Percentiles rank a stretch among this genome's conserved stretches.
Evolutionary conservation across 2,113 vertebrate genomes (phyloP).

Genomic region (Pseudolaguvia tuberculata): DNA sequence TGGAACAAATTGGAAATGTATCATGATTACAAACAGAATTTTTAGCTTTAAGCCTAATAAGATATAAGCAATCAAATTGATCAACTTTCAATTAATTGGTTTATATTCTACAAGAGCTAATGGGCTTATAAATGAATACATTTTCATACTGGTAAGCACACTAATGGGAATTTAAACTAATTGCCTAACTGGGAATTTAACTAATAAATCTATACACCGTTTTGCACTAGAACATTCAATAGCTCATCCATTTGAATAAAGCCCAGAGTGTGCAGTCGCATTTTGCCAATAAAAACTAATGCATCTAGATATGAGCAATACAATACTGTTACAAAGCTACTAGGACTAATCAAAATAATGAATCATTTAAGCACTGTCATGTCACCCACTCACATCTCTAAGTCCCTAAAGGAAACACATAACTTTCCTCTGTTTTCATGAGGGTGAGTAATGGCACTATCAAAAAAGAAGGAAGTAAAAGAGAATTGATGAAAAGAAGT

Average conservation of each 20-base stretch:
- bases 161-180: too few relatives aligned
- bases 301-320: neutral
- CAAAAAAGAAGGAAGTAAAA: neutral
- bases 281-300: neutral
- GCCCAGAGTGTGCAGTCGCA: neutral
- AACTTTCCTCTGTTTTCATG: constrained; percentile 1
- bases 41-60: neutral
- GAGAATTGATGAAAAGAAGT: constrained; percentile 1
- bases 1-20: neutral
- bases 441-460: constrained; percentile 9
- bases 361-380: constrained; percentile 1
- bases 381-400: constrained; percentile 6
- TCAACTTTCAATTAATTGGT: neutral
- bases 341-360: neutral
- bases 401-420: constrained; percentile 3
- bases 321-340: neutral
- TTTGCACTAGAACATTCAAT: neutral
- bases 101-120: neutral
- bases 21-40: neutral
- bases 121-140: neutral
- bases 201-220: neutral
- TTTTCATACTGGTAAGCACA: neutral
- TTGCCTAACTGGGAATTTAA: neutral
- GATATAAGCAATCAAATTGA: neutral
- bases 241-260: neutral